These are phyloP conservation scores for Melanostoma scalare DNA, from an alignment of 2,888 invertebrate species.

Conservation along the genomic window DNA sequence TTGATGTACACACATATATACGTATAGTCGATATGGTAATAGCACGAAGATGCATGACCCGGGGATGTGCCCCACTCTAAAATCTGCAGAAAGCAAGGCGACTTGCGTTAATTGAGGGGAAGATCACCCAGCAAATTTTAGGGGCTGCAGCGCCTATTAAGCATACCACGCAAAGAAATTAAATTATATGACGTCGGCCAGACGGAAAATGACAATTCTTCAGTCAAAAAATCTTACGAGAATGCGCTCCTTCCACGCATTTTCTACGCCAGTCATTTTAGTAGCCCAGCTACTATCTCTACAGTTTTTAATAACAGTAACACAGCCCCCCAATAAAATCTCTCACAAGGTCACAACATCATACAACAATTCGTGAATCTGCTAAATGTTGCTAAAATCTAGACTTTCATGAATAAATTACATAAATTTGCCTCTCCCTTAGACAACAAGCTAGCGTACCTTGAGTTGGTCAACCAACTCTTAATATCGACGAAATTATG, in stretches of 20 bases:
- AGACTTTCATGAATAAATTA: slow-evolving; percentile 1
- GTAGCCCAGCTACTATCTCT: no score
- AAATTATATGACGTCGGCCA: neutral
- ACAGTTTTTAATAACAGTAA: neutral
- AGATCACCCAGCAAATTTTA: slow-evolving; percentile 28
- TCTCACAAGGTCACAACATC: neutral
- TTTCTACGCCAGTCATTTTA: no score
- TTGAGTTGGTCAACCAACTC: slow-evolving; percentile 1
- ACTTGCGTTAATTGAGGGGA: neutral
- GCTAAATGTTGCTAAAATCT: neutral
- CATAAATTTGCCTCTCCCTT: neutral
- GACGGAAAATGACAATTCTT: no score
- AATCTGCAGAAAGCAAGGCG: neutral
- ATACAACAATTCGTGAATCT: slow-evolving; percentile 22
- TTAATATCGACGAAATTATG: neutral
- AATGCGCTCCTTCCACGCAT: no score
- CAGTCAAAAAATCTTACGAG: neutral
- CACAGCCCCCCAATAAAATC: neutral
- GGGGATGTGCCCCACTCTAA: neutral
- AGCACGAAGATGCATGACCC: neutral
- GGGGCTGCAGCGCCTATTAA: neutral
- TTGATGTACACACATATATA: no score
- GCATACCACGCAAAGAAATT: neutral
- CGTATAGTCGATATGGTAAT: no score
- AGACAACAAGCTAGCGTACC: slow-evolving; percentile 14